Percentiles rank a stretch among this genome's conserved stretches.
These are phyloP conservation scores for Kryptolebias marmoratus DNA, from an alignment of 2,113 vertebrate genomes.

Conservation along the genomic window DNA sequence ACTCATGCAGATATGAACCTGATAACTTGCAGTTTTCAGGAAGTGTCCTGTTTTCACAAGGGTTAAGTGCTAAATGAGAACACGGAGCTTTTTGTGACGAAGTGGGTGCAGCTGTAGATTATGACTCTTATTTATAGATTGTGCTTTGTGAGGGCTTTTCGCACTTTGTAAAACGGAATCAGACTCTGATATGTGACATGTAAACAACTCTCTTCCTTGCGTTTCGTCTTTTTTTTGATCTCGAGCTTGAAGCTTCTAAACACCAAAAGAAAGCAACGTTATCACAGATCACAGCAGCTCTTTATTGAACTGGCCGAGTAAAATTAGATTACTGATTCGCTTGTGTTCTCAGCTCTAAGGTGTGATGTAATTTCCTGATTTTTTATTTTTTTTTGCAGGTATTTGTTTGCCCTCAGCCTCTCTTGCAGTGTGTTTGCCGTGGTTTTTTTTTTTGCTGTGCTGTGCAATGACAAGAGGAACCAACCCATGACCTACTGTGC, in stretches of 20 bases:
- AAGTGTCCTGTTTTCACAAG: constrained; percentile 53
- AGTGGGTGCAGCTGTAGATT: not conserved
- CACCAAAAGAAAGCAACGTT: constrained; percentile 45
- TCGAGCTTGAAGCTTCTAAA: constrained; percentile 54
- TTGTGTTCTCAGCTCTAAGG: constrained; percentile 52
- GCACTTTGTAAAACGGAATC: constrained; percentile 27
- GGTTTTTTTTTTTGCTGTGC: constrained; percentile 50
- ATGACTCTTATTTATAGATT: constrained; percentile 4
- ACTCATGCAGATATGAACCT: constrained; percentile 57
- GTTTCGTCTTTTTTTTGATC: constrained; percentile 34
- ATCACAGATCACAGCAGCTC: constrained; percentile 15
- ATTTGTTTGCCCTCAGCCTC: constrained; percentile 68
- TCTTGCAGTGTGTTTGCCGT: constrained; percentile 43
- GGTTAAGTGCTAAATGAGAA: constrained; percentile 34
- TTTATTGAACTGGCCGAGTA: constrained; percentile 46
- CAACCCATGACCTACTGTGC: constrained; percentile 73
- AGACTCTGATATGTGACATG: constrained; percentile 30
- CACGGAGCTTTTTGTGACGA: constrained; percentile 16
- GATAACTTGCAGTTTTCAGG: constrained; percentile 57
- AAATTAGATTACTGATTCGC: constrained; percentile 74
- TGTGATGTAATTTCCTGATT: constrained; percentile 77
- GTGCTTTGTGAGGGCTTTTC: constrained; percentile 8
- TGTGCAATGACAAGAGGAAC: constrained; percentile 65
- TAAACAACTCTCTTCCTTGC: constrained; percentile 22
- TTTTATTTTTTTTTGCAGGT: constrained; percentile 75